Evolutionary conservation across 1,140 invertebrate genomes (phyloP).

Genomic region (Pogonus chalceus): DNA sequence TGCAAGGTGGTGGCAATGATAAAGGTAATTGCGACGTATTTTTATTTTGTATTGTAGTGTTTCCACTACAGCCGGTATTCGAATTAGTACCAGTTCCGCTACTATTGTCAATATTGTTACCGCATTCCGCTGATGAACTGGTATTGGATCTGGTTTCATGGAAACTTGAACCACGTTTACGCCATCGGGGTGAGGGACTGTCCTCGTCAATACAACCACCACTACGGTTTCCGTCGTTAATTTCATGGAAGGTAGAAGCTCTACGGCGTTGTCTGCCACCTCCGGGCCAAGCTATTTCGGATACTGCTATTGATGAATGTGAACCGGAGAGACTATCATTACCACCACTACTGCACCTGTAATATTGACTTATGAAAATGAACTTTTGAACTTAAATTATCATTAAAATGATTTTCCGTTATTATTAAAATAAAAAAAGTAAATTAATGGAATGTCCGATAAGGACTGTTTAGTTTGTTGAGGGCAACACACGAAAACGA

Average conservation of each 20-base stretch:
- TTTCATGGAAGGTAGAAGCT: conserved; percentile 45
- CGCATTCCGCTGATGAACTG: conserved; percentile 12
- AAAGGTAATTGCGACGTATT: too few relatives aligned
- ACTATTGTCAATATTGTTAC: neutral
- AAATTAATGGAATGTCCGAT: too few relatives aligned
- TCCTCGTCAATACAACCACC: conserved; percentile 20
- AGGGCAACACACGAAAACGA: too few relatives aligned
- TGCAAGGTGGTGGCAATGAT: conserved; percentile 58
- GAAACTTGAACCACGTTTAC: conserved; percentile 40
- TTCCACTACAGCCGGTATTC: conserved; percentile 2
- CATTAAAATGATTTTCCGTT: too few relatives aligned
- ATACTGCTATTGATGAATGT: conserved; percentile 20
- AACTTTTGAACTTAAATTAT: too few relatives aligned
- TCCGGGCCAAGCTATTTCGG: conserved; percentile 18
- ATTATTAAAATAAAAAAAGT: too few relatives aligned
- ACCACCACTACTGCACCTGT: conserved; percentile 20
- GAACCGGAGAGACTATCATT: conserved; percentile 27
- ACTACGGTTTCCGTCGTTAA: conserved; percentile 30
- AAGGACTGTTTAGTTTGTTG: too few relatives aligned
- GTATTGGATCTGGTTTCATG: conserved; percentile 31
- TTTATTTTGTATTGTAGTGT: neutral
- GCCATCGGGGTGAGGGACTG: conserved; percentile 29
- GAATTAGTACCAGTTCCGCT: neutral
- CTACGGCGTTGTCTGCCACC: conserved; percentile 32
- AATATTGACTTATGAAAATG: too few relatives aligned